Evolutionary conservation across 2,113 vertebrate genomes (phyloP).

Genomic region (Microcebus lehilahytsara): DNA sequence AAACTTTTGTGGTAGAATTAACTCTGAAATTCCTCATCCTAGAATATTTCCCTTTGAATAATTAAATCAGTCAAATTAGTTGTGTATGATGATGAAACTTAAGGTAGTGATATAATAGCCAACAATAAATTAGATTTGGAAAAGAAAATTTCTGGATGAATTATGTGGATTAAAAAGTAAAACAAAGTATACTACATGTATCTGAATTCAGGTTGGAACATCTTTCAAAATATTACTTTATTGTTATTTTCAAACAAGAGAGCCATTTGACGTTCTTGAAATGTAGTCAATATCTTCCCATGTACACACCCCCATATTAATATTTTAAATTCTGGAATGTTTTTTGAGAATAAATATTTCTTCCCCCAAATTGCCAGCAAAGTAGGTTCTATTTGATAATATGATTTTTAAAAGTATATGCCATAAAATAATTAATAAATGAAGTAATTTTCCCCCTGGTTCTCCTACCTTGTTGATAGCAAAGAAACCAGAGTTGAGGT

Average conservation of each 20-base stretch:
- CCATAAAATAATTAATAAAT: not conserved
- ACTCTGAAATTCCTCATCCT: not conserved
- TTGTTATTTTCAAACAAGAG: not conserved
- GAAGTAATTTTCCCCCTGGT: not conserved
- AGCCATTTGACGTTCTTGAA: not conserved
- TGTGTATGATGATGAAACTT: not conserved
- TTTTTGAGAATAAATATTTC: not conserved
- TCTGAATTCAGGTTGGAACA: not conserved
- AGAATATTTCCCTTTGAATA: not conserved
- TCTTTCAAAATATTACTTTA: not conserved
- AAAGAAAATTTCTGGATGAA: not conserved
- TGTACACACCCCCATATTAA: not conserved
- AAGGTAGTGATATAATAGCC: not conserved
- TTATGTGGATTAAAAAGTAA: not conserved
- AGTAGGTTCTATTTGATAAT: slow-evolving; percentile 8
- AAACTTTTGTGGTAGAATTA: not conserved
- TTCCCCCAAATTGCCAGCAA: not conserved
- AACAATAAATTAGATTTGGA: not conserved
- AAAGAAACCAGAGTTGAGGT: slow-evolving; percentile 16
- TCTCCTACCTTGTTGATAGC: not conserved
- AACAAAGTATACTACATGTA: not conserved
- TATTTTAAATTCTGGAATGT: not conserved
- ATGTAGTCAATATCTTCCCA: not conserved
- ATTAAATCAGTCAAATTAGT: not conserved
- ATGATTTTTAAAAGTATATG: slow-evolving; percentile 10